phyloP scores from a whole-genome alignment of 2,888 invertebrate genomes.

The Ectropis crepuscularia region DNA sequence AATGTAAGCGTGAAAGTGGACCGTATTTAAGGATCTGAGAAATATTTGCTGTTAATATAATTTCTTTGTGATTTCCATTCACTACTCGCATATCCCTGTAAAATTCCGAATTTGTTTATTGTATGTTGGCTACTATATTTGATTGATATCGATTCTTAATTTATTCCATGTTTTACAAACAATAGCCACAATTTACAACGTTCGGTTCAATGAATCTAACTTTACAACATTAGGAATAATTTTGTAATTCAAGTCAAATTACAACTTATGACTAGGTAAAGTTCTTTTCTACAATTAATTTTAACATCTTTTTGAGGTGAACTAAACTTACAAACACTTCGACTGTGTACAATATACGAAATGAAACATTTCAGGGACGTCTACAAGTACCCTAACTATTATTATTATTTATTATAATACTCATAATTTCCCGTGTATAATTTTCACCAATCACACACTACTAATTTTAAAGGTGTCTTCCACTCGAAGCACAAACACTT shows the following conservation, averaged over 20 bases:
- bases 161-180: conserved; percentile 39
- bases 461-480: conserved; percentile 29
- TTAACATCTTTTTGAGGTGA: conserved; percentile 36
- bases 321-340: conserved; percentile 32
- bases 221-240: conserved; percentile 68
- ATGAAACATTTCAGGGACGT: conserved; percentile 28
- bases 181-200: conserved; percentile 67
- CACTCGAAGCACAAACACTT: conserved; percentile 62
- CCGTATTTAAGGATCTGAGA: too few species aligned
- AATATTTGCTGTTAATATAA: too few species aligned
- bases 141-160: conserved; percentile 31
- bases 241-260: conserved; percentile 68
- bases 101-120: conserved; percentile 80
- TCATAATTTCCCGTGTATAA: conserved; percentile 34
- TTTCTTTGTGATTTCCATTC: conserved; percentile 19
- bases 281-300: conserved; percentile 67
- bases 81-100: conserved; percentile 79
- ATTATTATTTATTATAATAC: conserved; percentile 39
- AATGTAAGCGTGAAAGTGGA: too few species aligned
- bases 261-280: conserved; percentile 83
- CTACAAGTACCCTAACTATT: conserved; percentile 36
- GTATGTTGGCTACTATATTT: conserved; percentile 33
- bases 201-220: conserved; percentile 53
- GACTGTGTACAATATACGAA: conserved; percentile 28
- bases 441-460: conserved; percentile 43